These are phyloP conservation scores for Brevipalpus yothersi DNA, from an alignment of 1,140 invertebrate species.

Conservation along the genomic window DNA sequence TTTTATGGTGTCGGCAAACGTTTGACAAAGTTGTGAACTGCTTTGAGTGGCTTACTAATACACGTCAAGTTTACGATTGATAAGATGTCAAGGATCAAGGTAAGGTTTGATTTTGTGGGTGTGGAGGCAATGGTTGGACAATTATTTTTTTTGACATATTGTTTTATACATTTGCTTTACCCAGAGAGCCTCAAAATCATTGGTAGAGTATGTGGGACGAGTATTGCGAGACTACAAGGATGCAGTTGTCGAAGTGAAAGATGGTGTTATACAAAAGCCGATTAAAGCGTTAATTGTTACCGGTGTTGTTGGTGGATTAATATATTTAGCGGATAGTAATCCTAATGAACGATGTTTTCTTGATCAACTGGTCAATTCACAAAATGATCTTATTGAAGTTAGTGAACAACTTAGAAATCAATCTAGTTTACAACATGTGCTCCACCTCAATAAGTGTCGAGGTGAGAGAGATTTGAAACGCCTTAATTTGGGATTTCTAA, in stretches of 20 bases:
- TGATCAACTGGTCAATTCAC: conserved; percentile 28
- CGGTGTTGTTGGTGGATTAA: neutral
- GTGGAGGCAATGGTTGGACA: too few species aligned
- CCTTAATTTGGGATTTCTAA: conserved; percentile 37
- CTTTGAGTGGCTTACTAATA: too few species aligned
- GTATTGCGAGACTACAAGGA: neutral
- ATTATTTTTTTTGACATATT: too few species aligned
- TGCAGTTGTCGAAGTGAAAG: neutral
- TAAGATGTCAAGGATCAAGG: too few species aligned
- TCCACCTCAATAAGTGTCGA: conserved; percentile 31
- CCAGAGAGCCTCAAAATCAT: too few species aligned
- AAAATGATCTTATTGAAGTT: conserved; percentile 36
- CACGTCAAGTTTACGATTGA: too few species aligned
- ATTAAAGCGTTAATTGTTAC: neutral
- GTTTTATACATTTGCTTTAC: too few species aligned
- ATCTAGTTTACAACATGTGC: conserved; percentile 32
- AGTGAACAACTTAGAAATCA: conserved; percentile 36
- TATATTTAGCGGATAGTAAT: conserved; percentile 21
- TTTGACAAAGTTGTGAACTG: too few species aligned
- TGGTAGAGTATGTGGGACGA: too few species aligned
- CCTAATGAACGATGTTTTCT: conserved; percentile 35
- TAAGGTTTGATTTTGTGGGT: too few species aligned
- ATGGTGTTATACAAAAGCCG: conserved; percentile 1
- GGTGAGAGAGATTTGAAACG: conserved; percentile 38
- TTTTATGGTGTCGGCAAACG: too few species aligned